A percentile compares a stretch with the other conserved stretches of the same genome.
These are phyloP conservation scores for Philereme vetulata DNA, from an alignment of 2,888 invertebrate species.

Conservation along the genomic window DNA sequence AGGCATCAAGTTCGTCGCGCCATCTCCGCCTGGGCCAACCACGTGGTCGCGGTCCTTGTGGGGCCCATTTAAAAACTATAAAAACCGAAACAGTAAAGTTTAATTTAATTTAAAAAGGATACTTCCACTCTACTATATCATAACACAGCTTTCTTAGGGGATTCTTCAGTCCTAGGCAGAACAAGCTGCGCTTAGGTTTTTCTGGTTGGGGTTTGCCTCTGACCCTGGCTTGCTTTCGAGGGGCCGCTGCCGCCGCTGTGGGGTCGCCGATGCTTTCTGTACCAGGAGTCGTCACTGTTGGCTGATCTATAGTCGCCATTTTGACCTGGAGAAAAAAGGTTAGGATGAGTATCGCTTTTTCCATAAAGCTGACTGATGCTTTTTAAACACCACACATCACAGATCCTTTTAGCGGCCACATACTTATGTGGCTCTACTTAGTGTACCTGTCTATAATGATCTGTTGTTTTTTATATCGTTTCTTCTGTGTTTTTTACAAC, in stretches of 20 bases:
- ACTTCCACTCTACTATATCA: constrained; percentile 99
- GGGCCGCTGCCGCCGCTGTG: constrained; percentile 70
- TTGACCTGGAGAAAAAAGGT: constrained; percentile 54
- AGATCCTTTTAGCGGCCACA: too few relatives aligned
- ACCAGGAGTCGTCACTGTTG: constrained; percentile 62
- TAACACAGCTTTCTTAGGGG: constrained; percentile 98
- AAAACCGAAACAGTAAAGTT: neutral
- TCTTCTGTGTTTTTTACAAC: too few relatives aligned
- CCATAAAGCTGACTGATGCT: too few relatives aligned
- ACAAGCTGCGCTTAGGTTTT: constrained; percentile 94
- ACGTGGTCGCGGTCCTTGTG: too few relatives aligned
- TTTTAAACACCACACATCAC: too few relatives aligned
- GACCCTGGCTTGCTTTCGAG: constrained; percentile 85
- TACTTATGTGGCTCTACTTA: too few relatives aligned
- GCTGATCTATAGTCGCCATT: constrained; percentile 66
- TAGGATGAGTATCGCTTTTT: too few relatives aligned
- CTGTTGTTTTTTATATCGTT: too few relatives aligned
- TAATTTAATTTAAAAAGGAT: constrained; percentile 88
- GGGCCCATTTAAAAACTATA: too few relatives aligned
- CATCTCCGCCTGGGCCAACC: too few relatives aligned
- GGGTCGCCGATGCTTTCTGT: constrained; percentile 60
- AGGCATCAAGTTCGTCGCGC: too few relatives aligned
- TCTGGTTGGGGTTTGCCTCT: constrained; percentile 94
- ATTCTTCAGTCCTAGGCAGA: constrained; percentile 96
- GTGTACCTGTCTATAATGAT: too few relatives aligned